Conservation (phyloP, 2,888 invertebrate species). For the Zele albiditarsus region DNA sequence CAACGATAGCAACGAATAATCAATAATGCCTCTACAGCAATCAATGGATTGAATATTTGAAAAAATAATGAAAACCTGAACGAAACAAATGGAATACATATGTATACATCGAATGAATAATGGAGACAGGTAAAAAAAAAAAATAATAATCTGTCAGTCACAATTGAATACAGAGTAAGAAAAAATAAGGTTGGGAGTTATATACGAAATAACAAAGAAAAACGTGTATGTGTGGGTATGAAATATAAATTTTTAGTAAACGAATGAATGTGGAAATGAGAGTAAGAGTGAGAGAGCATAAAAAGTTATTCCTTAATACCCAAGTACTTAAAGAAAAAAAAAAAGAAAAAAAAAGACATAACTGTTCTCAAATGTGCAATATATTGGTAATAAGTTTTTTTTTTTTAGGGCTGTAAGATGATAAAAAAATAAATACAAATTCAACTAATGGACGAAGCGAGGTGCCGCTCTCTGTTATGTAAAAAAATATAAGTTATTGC, state of each 20-base stretch:
- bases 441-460: conserved; percentile 15
- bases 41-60: background rate
- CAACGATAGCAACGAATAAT: background rate
- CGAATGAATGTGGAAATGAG: background rate
- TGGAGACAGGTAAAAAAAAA: background rate
- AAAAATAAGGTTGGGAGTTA: background rate
- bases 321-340: conserved; percentile 20
- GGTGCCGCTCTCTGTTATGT: conserved; percentile 14
- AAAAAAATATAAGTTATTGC: conserved; percentile 30
- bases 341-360: conserved; percentile 57
- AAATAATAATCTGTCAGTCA: background rate
- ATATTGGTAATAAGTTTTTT: conserved; percentile 69
- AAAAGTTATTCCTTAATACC: background rate
- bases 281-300: background rate
- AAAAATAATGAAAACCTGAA: background rate
- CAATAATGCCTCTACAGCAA: background rate
- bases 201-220: background rate
- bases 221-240: conserved; percentile 4
- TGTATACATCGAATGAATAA: background rate
- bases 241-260: background rate
- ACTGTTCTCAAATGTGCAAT: conserved; percentile 73
- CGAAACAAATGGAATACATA: background rate
- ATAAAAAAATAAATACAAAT: conserved; percentile 20
- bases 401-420: conserved; percentile 30
- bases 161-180: background rate